Evolutionary conservation across 2,113 vertebrate genomes (phyloP), one percentile per base, ranked within the genome.

Genomic region (Oreochromis aureus): DNA sequence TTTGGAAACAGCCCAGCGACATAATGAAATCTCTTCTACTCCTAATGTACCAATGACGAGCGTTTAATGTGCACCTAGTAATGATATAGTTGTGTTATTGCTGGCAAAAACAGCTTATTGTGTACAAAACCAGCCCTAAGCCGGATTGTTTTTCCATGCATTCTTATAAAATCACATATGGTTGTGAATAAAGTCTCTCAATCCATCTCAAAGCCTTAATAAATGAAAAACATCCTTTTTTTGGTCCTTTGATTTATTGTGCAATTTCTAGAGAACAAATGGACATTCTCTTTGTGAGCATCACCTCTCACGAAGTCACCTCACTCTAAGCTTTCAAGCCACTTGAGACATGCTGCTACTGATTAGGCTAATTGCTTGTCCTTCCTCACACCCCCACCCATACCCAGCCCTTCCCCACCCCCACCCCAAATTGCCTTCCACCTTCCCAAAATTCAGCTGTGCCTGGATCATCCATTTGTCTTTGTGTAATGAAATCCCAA

Each of bases 401-500:
- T n/a, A 66, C 32, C 10, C 34, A 5, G 2, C 6, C 6, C 19
- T 22, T 39, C 34, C 27, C 76, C 48, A 7, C 27, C 51, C 76
- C 30, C 51, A 5, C 19, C 24, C 59, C 24, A 56, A 63, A 69
- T 12, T 82, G 36, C 87, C 86, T 27, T 79, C 46, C 81, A 66
- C 32, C 13, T 66, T 15, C 73, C 85, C 3, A 81, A 80, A 93
- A 94, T 80, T 86, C 86, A 85, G 86, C 91, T 84, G 87, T 88
- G 87, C 58, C 41, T 36, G 66, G 81, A 86, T 92, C 94, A 90
- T 94, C 87, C 94, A 95, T 95, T 95, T 95, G 92, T 96, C 93
- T 95, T 94, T 93, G 86, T 94, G 90, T 95, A 93, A 94, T 94
- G 91, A 95, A 96, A 95, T 94, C 95, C 93, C 91, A 34, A 27